A percentile compares a stretch with the other conserved stretches of the same genome.
phyloP scores from a whole-genome alignment of 2,113 vertebrate genomes.

The Cynocephalus volans region DNA sequence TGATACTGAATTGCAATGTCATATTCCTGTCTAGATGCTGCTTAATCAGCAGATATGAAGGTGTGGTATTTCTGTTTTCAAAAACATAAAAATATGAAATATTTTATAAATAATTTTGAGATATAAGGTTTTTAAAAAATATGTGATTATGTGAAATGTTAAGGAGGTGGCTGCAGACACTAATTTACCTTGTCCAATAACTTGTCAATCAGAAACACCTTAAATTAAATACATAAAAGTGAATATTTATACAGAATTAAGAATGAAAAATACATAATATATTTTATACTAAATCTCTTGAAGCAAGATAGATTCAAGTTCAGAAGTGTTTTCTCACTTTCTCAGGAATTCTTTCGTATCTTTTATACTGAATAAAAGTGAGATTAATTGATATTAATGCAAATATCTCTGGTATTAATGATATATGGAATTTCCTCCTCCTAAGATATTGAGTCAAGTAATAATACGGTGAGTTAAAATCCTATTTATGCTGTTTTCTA shows the following conservation, averaged over 20 bases:
- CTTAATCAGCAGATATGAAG: background rate
- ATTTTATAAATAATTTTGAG: background rate
- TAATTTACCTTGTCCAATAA: background rate
- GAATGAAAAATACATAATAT: background rate
- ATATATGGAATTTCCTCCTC: background rate
- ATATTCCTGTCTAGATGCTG: background rate
- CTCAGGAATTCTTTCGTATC: background rate
- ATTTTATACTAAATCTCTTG: background rate
- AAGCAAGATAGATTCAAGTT: background rate
- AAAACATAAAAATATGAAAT: too few relatives aligned
- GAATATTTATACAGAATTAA: background rate
- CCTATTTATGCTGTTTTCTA: background rate
- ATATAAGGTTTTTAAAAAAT: too few relatives aligned
- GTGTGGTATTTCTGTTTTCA: background rate
- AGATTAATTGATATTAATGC: background rate
- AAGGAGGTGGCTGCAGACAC: background rate
- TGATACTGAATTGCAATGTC: background rate
- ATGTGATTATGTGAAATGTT: background rate
- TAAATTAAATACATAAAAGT: background rate
- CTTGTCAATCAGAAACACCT: background rate
- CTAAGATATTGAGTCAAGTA: background rate
- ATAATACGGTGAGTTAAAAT: constrained; percentile 5
- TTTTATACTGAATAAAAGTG: background rate
- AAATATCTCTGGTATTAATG: background rate
- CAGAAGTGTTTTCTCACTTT: background rate